Percentiles rank a stretch among this genome's conserved stretches.
These are phyloP conservation scores for Mohoua ochrocephala DNA, from an alignment of 2,113 vertebrate genomes.

Conservation along the genomic window DNA sequence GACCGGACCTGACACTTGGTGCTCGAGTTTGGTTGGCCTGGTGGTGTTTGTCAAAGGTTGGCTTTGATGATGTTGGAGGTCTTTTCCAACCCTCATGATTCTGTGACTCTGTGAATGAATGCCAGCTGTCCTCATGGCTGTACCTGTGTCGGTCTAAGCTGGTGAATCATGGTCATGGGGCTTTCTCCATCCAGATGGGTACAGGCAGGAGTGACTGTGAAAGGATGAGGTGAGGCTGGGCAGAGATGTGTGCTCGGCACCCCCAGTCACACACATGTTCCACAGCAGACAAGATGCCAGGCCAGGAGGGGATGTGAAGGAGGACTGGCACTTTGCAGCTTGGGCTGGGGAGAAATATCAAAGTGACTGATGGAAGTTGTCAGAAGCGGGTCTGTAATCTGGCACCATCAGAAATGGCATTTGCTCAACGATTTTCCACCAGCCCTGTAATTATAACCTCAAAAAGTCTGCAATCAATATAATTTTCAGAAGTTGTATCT, in stretches of 20 bases:
- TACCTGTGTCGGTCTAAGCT: not conserved
- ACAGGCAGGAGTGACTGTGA: not conserved
- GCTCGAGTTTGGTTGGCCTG: not conserved
- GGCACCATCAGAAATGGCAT: not conserved
- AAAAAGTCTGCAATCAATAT: not conserved
- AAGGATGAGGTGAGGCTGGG: not conserved
- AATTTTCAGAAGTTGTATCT: not conserved
- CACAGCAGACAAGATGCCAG: not conserved
- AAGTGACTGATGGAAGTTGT: not conserved
- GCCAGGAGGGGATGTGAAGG: not conserved
- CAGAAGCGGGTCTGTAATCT: not conserved
- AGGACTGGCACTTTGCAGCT: not conserved
- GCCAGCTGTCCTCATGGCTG: fast-evolving
- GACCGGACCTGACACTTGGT: not conserved
- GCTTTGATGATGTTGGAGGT: not conserved
- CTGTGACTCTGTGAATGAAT: not conserved
- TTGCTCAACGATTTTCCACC: not conserved
- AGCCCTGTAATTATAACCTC: not conserved
- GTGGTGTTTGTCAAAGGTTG: not conserved
- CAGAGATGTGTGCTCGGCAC: not conserved
- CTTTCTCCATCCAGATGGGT: not conserved
- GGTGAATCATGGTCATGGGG: not conserved
- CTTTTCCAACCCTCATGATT: not conserved
- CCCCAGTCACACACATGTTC: not conserved
- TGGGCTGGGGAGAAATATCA: not conserved